phyloP scores from a whole-genome alignment of 1,140 invertebrate species.

The Tenebrio molitor region DNA sequence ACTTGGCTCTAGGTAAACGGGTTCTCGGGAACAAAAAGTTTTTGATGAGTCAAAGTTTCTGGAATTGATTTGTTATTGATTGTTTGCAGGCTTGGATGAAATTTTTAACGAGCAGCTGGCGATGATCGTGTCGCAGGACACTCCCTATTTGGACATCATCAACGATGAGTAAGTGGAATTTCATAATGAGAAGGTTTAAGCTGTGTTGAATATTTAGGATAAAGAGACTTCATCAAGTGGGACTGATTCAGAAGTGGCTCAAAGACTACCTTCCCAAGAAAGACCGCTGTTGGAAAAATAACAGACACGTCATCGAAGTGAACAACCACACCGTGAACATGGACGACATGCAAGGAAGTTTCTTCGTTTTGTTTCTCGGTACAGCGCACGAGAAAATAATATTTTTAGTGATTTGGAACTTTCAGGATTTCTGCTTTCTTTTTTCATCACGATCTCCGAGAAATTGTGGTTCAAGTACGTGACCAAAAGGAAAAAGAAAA shows the following conservation, averaged over 20 bases:
- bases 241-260: conserved; percentile 88
- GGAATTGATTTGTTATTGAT: too few species aligned
- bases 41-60: too few species aligned
- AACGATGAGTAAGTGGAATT: conserved; percentile 74
- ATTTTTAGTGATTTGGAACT: conserved; percentile 34
- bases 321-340: conserved; percentile 88
- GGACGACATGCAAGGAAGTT: conserved; percentile 91
- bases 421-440: conserved; percentile 63
- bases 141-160: conserved; percentile 79
- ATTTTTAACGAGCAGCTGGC: conserved; percentile 86
- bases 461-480: conserved; percentile 69
- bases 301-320: conserved; percentile 73
- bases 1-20: conserved; percentile 80
- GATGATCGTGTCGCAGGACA: conserved; percentile 79
- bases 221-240: conserved; percentile 83
- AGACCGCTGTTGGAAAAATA: conserved; percentile 82
- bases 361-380: conserved; percentile 85
- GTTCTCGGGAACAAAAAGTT: too few species aligned
- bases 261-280: conserved; percentile 81
- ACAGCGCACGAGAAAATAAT: conserved; percentile 48
- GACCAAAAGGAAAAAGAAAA: conserved; percentile 67
- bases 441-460: conserved; percentile 70
- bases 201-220: conserved; percentile 69
- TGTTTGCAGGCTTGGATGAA: conserved; percentile 77
- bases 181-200: background rate